phyloP scores from a whole-genome alignment of 1,140 invertebrate genomes.

The Zaprionus lachaisei region DNA sequence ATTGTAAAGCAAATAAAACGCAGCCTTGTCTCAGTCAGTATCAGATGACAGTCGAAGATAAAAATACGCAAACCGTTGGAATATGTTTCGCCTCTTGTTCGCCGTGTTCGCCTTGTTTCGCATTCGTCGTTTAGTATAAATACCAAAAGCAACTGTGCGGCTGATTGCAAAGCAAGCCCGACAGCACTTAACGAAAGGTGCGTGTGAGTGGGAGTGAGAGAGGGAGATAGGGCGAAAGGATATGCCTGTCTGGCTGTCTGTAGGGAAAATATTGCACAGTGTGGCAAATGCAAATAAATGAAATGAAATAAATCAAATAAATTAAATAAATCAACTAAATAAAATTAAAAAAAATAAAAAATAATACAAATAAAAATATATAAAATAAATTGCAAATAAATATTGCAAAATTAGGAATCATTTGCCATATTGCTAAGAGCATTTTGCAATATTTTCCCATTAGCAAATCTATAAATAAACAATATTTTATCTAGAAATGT shows the following conservation, averaged over 20 bases:
- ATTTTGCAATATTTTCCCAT: conserved; percentile 46
- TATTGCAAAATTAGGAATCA: conserved; percentile 16
- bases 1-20: conserved; percentile 55
- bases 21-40: conserved; percentile 18
- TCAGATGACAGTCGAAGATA: conserved; percentile 52
- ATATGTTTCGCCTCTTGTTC: conserved; percentile 29
- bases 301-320: too few species aligned
- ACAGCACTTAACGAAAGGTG: conserved; percentile 67
- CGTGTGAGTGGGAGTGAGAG: conserved; percentile 38
- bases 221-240: conserved; percentile 19
- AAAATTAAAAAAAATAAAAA: neutral
- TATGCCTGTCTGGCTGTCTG: conserved; percentile 5
- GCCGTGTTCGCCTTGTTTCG: neutral
- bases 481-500: conserved; percentile 11
- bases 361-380: neutral
- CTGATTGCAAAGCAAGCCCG: conserved; percentile 42
- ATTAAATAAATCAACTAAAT: neutral
- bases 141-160: conserved; percentile 45
- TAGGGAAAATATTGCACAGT: conserved; percentile 27
- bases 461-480: conserved; percentile 4
- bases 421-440: neutral
- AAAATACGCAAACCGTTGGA: conserved; percentile 54
- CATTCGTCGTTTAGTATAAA: conserved; percentile 44
- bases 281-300: neutral
- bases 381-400: neutral